A percentile compares a stretch with the other conserved stretches of the same genome.
phyloP scores from a whole-genome alignment of 2,888 invertebrate species.

The Rhopalosiphum nymphaeae region DNA sequence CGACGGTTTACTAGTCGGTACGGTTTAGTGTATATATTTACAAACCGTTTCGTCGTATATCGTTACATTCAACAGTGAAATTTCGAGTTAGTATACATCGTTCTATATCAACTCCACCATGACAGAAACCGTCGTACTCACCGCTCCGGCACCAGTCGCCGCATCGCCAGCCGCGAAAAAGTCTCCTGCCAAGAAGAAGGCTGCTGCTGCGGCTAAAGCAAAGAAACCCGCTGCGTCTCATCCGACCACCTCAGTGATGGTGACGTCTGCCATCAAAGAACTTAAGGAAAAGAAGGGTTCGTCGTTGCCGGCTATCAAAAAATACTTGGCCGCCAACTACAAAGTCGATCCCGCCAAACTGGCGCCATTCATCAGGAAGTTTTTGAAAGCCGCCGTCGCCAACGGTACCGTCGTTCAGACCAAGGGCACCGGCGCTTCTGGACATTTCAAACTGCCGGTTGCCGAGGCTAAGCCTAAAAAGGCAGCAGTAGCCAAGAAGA shows the following conservation, averaged over 20 bases:
- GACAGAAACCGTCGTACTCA: neutral
- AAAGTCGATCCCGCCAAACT: slow-evolving; percentile 75
- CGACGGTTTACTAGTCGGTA: neutral
- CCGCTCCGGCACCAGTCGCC: neutral
- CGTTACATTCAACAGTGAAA: neutral
- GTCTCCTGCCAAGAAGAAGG: slow-evolving; percentile 27
- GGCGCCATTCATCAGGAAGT: slow-evolving; percentile 75
- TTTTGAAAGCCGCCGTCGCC: slow-evolving; percentile 74
- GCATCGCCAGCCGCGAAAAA: slow-evolving; percentile 68
- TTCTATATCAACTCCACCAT: neutral
- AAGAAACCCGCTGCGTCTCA: slow-evolving; percentile 70
- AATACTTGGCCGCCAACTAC: slow-evolving; percentile 76
- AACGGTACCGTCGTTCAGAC: slow-evolving; percentile 73
- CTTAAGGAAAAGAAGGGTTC: slow-evolving; percentile 76
- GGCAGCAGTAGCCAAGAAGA: slow-evolving; percentile 53
- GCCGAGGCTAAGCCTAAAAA: slow-evolving; percentile 68
- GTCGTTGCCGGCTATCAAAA: slow-evolving; percentile 75
- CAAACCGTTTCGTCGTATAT: neutral
- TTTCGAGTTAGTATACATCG: no score
- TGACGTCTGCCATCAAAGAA: slow-evolving; percentile 73
- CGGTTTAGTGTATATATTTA: neutral
- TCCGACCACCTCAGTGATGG: slow-evolving; percentile 74
- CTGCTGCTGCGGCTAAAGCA: slow-evolving; percentile 65
- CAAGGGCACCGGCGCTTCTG: slow-evolving; percentile 70
- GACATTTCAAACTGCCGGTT: slow-evolving; percentile 70